Percentiles rank a stretch among this genome's conserved stretches.
Evolutionary conservation across 2,888 invertebrate genomes (phyloP).

Genomic region (Cinara cedri): DNA sequence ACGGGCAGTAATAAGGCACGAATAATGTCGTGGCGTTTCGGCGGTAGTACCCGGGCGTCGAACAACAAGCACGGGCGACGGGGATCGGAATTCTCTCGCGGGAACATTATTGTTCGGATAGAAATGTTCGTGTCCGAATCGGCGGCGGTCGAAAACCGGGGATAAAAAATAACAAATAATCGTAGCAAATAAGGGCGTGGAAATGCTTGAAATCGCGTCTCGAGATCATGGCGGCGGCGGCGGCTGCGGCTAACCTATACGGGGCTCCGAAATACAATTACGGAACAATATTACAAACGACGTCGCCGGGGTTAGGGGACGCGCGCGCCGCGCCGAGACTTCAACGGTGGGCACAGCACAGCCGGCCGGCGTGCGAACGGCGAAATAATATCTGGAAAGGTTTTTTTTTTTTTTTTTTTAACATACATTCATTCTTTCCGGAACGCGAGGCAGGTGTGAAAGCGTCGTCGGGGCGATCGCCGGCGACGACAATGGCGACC

Average conservation of each 20-base stretch:
- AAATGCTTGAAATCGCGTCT: background rate
- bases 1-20: too few species aligned
- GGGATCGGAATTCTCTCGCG: too few species aligned
- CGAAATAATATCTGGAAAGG: background rate
- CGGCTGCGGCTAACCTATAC: too few species aligned
- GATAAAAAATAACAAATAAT: background rate
- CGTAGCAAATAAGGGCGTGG: conserved; percentile 30
- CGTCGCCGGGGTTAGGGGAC: background rate
- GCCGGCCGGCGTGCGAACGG: background rate
- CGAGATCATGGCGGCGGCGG: background rate
- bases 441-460: conserved; percentile 22
- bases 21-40: too few species aligned
- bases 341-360: conserved; percentile 42
- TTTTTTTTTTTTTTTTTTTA: background rate
- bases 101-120: too few species aligned
- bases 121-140: too few species aligned
- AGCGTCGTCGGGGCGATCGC: background rate
- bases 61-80: too few species aligned
- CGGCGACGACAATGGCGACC: conserved; percentile 22
- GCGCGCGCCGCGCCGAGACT: conserved; percentile 40
- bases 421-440: too few species aligned
- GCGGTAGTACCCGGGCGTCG: too few species aligned
- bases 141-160: too few species aligned
- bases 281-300: too few species aligned
- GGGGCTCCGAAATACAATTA: too few species aligned